A percentile compares a stretch with the other conserved stretches of the same genome.
These are phyloP conservation scores for Perithous albicinctus DNA, from an alignment of 2,888 invertebrate species.

Conservation along the genomic window DNA sequence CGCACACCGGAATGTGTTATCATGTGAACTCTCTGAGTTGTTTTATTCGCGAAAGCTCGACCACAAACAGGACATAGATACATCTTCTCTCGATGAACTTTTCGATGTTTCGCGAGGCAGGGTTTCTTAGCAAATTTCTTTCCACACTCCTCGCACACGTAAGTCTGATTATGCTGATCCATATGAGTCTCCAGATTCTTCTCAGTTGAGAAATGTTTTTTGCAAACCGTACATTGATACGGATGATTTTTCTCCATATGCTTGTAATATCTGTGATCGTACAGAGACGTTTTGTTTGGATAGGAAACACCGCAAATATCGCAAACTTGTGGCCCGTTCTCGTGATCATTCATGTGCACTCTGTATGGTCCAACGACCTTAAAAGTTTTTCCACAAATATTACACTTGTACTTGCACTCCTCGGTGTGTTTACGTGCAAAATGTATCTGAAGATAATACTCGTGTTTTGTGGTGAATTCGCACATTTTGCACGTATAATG, in stretches of 20 bases:
- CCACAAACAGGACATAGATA: constrained; percentile 60
- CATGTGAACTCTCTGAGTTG: constrained; percentile 63
- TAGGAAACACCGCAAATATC: constrained; percentile 69
- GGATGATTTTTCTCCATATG: constrained; percentile 65
- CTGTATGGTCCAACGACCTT: constrained; percentile 65
- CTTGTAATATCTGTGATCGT: constrained; percentile 68
- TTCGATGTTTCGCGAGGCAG: constrained; percentile 61
- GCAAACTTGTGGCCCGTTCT: constrained; percentile 67
- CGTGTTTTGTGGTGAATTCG: constrained; percentile 64
- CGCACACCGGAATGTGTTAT: constrained; percentile 70
- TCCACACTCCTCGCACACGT: constrained; percentile 68
- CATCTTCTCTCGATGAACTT: constrained; percentile 61
- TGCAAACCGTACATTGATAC: constrained; percentile 66
- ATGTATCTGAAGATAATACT: constrained; percentile 62
- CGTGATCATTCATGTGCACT: constrained; percentile 67
- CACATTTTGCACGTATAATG: constrained; percentile 66
- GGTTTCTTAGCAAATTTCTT: constrained; percentile 60
- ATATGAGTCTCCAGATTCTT: constrained; percentile 62
- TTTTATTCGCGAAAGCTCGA: constrained; percentile 60
- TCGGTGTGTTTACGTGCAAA: constrained; percentile 66
- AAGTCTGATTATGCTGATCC: constrained; percentile 68
- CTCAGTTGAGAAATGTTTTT: constrained; percentile 58
- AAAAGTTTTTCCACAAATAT: constrained; percentile 67
- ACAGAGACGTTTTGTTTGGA: constrained; percentile 68
- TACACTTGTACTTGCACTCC: constrained; percentile 68